Base-by-base conservation (phyloP, 2,113 vertebrate species). In the Xenotilapia leptura region DNA sequence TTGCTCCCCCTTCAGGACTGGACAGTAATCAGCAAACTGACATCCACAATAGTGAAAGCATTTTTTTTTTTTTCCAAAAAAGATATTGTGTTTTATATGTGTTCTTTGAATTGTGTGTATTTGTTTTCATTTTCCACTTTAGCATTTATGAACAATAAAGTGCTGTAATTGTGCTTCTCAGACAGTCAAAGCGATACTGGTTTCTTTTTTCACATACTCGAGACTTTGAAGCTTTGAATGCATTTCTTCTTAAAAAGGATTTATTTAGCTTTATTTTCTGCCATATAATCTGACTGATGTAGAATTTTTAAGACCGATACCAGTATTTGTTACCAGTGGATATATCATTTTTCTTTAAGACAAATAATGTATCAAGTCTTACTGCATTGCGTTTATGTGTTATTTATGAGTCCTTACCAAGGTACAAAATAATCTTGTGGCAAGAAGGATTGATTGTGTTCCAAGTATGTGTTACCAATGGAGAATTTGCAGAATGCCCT, bases 151-250 rank as follows among this genome's bases (percentile, higher is more conserved):
- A 98, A 96, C 84, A 97, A 99, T 99, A 99, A 99, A 98, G 98
- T 99, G 97, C 97, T 98, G 98, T 98, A 86, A 97, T 97, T 98
- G 98, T 99, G 98, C 97, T 98, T 98, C 97, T 97, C 97, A 97
- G 96, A 95, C 88, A 93, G 86, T 82, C 58, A 6, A 40, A 26
- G 36, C 15, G 21, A 65, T 4, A 45, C 21, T 42, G 51, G 17
- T 90, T 82, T 88, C 36, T 86, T 83, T 42, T 14, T 80, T 83
- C 40, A 12, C 12, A 26, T 19, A 23, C 51, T 10, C 4, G 3
- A 9, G 3, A 33, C 42, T 28, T 38, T 19, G 6, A 33, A 82
- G 6, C 40, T 51, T 40, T 55, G 42, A 75, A 17, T 77, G 42
- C 21, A 15, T 77, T 77, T 77, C 26, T 77, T 31, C 26, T 77